Conservation (phyloP, 2,888 invertebrate species). For the Kryphioiulus occultus region DNA sequence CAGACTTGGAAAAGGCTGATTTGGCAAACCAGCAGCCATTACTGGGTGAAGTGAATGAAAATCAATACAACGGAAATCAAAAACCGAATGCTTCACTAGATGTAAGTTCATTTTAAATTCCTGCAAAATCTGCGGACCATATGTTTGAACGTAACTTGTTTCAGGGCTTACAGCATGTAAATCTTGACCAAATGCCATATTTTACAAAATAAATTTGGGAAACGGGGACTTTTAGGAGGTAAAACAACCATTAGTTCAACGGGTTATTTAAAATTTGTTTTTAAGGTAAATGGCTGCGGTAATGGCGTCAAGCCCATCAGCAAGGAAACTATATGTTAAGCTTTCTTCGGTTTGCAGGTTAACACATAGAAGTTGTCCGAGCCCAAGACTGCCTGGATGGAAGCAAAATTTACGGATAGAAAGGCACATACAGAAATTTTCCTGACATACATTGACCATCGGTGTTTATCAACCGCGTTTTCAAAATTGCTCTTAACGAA, state of each 20-base stretch:
- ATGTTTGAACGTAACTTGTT: background rate
- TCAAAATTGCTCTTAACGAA: background rate
- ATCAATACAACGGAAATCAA: background rate
- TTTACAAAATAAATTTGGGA: background rate
- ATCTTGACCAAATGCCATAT: background rate
- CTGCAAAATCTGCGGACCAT: background rate
- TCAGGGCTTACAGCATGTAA: background rate
- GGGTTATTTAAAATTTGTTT: conserved; percentile 37
- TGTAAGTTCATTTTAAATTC: background rate
- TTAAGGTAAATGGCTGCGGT: conserved; percentile 41
- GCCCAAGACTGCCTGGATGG: conserved; percentile 24
- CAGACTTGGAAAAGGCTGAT: background rate
- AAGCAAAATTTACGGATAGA: conserved; percentile 21
- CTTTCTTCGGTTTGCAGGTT: conserved; percentile 39
- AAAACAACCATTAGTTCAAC: background rate
- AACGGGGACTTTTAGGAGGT: background rate
- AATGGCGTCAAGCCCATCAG: conserved; percentile 5
- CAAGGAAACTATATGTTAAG: conserved; percentile 44
- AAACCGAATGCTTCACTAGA: background rate
- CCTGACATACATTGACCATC: conserved; percentile 1
- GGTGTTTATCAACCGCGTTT: background rate
- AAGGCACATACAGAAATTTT: background rate
- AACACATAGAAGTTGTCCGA: conserved; percentile 3
- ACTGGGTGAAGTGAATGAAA: background rate
- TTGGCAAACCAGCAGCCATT: background rate